Evolutionary conservation across 2,888 invertebrate species (phyloP).

Genomic region (Hirtodrosophila duncani): DNA sequence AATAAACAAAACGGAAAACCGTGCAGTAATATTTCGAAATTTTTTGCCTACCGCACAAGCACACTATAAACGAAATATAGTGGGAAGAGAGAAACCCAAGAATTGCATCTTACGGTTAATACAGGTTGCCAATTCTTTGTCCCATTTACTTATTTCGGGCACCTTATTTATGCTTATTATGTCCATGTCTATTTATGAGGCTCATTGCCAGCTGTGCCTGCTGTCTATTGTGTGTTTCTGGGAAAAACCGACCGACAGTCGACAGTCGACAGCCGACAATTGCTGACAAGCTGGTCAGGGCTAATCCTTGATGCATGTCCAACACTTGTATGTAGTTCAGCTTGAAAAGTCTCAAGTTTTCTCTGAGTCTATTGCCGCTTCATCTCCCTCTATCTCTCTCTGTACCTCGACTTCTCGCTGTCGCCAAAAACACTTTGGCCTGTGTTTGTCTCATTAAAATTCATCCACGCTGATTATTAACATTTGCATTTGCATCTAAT

Average conservation of each 20-base stretch:
- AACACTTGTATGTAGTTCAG: constrained; percentile 40
- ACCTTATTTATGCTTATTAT: constrained; percentile 14
- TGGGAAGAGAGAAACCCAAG: no score
- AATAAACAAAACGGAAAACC: no score
- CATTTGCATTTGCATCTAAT: constrained; percentile 71
- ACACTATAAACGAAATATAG: no score
- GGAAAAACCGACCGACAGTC: constrained; percentile 13
- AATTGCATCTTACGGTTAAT: no score
- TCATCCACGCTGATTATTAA: constrained; percentile 72
- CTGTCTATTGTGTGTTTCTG: constrained; percentile 15
- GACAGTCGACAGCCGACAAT: constrained; percentile 4
- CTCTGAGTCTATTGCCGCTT: no score
- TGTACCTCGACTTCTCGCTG: constrained; percentile 1
- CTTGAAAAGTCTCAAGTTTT: no score
- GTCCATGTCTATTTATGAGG: constrained; percentile 34
- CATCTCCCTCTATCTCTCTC: no score
- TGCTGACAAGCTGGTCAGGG: constrained; percentile 46
- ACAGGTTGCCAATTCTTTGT: no score
- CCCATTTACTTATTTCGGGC: no score
- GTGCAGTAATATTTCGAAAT: no score
- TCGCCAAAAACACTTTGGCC: constrained; percentile 61
- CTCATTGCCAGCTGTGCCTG: constrained; percentile 38
- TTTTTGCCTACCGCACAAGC: no score
- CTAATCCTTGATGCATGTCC: constrained; percentile 57
- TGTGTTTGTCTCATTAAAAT: constrained; percentile 67